A percentile compares a stretch with the other conserved stretches of the same genome.
Evolutionary conservation across 2,888 invertebrate genomes (phyloP).

Genomic region (Arge pagana): DNA sequence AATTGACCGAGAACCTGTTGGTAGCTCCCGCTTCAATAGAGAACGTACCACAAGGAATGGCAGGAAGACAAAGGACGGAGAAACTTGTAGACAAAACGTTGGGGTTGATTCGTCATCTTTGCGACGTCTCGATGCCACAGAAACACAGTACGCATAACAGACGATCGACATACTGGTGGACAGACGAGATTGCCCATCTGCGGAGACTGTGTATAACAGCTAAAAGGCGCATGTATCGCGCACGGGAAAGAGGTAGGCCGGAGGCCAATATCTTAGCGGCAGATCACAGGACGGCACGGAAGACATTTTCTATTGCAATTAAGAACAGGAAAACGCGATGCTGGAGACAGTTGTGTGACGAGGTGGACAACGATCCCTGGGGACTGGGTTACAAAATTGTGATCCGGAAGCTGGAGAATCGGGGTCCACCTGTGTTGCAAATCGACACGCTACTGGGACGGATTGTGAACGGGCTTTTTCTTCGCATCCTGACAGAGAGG

Average conservation of each 20-base stretch:
- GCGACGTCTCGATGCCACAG: not conserved
- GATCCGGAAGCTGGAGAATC: slow-evolving; percentile 12
- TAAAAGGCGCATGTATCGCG: slow-evolving; percentile 8
- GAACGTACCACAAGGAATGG: slow-evolving; percentile 17
- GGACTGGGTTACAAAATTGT: slow-evolving; percentile 5
- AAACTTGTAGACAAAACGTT: too few relatives aligned
- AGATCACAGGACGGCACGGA: not conserved
- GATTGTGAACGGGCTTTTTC: slow-evolving; percentile 22
- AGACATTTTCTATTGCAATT: not conserved
- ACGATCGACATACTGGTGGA: slow-evolving; percentile 24
- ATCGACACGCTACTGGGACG: slow-evolving; percentile 14
- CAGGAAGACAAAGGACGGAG: slow-evolving; percentile 22
- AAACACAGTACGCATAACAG: not conserved
- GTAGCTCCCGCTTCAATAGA: slow-evolving; percentile 18
- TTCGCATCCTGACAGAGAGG: too few relatives aligned
- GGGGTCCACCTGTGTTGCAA: slow-evolving; percentile 22
- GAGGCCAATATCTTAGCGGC: not conserved
- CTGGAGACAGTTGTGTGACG: not conserved
- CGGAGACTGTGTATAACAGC: slow-evolving; percentile 3
- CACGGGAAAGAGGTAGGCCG: not conserved
- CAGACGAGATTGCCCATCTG: slow-evolving; percentile 21
- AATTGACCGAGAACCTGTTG: slow-evolving; percentile 20
- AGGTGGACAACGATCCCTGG: not conserved
- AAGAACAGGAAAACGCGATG: not conserved
- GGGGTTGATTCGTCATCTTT: too few relatives aligned